phyloP scores from a whole-genome alignment of 2,113 vertebrate genomes.

The Podiceps cristatus region DNA sequence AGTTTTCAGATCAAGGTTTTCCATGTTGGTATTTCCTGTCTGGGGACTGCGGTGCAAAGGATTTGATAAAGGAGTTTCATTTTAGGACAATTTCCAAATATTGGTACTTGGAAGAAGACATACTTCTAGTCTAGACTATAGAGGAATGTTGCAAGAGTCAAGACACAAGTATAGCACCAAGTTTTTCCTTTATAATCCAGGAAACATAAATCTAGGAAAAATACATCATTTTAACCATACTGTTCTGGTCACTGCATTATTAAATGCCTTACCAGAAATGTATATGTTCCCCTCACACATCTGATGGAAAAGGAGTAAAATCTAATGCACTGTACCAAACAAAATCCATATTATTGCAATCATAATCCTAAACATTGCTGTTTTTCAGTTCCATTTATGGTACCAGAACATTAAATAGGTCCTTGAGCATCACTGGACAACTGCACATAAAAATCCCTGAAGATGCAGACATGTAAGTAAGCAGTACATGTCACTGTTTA shows the following conservation, averaged over 20 bases:
- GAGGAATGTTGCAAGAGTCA: not conserved
- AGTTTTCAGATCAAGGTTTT: slow-evolving; percentile 59
- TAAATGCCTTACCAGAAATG: slow-evolving; percentile 13
- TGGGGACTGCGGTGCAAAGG: not conserved
- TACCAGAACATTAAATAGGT: not conserved
- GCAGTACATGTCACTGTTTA: not conserved
- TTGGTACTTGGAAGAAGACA: slow-evolving; percentile 22
- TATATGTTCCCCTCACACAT: not conserved
- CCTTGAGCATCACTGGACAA: not conserved
- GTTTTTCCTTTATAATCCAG: not conserved
- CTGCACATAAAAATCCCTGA: not conserved
- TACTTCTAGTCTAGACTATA: slow-evolving; percentile 24
- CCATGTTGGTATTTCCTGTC: slow-evolving; percentile 54
- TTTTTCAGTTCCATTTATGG: not conserved
- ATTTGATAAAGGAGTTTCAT: slow-evolving; percentile 61
- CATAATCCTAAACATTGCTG: not conserved
- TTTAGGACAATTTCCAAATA: slow-evolving; percentile 52
- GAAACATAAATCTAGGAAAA: slow-evolving; percentile 42
- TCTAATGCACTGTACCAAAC: not conserved
- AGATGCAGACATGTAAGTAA: not conserved
- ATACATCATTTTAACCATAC: slow-evolving; percentile 4
- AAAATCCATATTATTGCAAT: not conserved
- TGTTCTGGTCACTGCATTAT: not conserved
- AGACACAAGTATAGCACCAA: slow-evolving; percentile 7
- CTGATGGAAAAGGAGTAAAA: not conserved